phyloP scores from a whole-genome alignment of 2,113 vertebrate genomes.

The Heliornis fulica region DNA sequence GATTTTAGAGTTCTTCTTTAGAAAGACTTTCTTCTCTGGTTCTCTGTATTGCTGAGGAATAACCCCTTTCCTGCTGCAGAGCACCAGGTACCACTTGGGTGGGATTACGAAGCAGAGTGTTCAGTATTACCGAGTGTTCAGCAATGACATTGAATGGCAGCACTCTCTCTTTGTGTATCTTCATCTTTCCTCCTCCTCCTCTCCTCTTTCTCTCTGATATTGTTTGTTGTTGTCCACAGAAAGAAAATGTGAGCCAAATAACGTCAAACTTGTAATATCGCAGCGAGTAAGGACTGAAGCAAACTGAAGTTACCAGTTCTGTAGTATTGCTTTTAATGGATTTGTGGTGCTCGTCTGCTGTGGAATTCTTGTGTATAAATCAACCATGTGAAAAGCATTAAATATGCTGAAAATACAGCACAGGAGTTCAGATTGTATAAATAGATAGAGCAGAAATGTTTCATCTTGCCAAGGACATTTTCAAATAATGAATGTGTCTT shows the following conservation, averaged over 20 bases:
- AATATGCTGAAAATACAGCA: constrained; percentile 12
- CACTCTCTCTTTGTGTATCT: background rate
- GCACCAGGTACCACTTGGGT: background rate
- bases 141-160: background rate
- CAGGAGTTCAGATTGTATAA: background rate
- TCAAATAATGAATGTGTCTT: background rate
- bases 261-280: background rate
- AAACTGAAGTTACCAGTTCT: background rate
- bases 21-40: background rate
- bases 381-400: background rate
- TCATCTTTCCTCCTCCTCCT: background rate
- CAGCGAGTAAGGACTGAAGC: background rate
- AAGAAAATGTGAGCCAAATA: background rate
- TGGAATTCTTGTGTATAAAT: background rate
- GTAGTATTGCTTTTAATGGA: background rate
- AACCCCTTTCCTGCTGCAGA: background rate
- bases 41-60: background rate
- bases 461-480: constrained; percentile 9
- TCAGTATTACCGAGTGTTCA: too few species aligned
- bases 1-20: background rate
- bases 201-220: background rate
- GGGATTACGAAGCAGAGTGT: background rate
- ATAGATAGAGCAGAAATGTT: background rate
- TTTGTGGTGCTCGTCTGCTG: constrained; percentile 4
- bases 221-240: background rate